Conservation (phyloP, 2,888 invertebrate species). For the Cheilosia impressa region DNA sequence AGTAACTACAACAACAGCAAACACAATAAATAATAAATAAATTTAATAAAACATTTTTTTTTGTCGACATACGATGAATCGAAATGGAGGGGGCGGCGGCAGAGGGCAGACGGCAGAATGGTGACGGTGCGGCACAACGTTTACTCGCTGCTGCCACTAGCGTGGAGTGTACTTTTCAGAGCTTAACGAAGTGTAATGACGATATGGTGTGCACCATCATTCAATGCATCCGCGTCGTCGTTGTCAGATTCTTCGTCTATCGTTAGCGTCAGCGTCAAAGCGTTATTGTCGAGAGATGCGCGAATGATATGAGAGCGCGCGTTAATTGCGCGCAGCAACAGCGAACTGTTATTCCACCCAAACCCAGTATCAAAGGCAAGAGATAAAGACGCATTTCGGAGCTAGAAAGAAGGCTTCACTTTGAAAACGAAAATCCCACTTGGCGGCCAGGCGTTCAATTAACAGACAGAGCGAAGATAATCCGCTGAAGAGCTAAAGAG, state of each 20-base stretch:
- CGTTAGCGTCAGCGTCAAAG: slow-evolving; percentile 23
- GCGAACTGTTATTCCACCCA: slow-evolving; percentile 24
- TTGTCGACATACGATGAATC: background rate
- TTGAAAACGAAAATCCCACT: slow-evolving; percentile 21
- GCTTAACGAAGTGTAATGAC: slow-evolving; percentile 73
- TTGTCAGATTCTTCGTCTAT: slow-evolving; percentile 18
- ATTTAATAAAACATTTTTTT: slow-evolving; percentile 69
- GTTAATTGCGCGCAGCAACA: slow-evolving; percentile 48
- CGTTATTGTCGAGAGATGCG: slow-evolving; percentile 25
- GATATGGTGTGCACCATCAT: slow-evolving; percentile 47
- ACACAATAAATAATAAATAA: slow-evolving; percentile 64
- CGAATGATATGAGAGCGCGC: slow-evolving; percentile 29
- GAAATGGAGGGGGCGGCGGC: background rate
- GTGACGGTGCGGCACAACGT: background rate
- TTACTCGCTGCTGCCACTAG: background rate
- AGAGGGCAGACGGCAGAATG: background rate
- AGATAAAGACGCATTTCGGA: slow-evolving; percentile 7
- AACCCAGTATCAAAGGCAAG: background rate
- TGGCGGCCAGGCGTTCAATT: slow-evolving; percentile 22
- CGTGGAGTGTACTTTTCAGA: slow-evolving; percentile 51
- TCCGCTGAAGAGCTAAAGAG: slow-evolving; percentile 40
- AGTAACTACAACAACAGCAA: slow-evolving; percentile 28
- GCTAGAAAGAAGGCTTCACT: background rate
- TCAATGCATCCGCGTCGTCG: slow-evolving; percentile 44
- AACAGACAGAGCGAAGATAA: slow-evolving; percentile 25